phyloP scores from a whole-genome alignment of 35 echinoderm and acorn worm genomes.

The Patiria miniata region DNA sequence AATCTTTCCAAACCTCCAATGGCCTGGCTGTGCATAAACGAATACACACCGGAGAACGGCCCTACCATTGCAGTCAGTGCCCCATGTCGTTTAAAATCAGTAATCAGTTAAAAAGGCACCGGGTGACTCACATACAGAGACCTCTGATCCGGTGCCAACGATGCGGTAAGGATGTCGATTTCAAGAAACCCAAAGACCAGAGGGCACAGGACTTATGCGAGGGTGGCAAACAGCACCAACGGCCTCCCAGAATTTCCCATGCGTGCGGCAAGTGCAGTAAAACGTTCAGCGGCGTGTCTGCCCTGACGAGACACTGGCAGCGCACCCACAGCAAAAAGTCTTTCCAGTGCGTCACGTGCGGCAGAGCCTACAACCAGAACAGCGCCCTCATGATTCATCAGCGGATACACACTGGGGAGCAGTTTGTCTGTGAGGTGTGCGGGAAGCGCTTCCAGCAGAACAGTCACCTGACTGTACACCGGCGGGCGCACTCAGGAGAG shows the following conservation, averaged over 20 bases:
- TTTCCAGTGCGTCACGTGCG: not conserved
- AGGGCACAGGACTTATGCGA: not conserved
- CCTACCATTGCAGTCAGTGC: constrained; percentile 13
- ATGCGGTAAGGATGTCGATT: not conserved
- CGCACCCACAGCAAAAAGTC: not conserved
- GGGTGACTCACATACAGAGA: not conserved
- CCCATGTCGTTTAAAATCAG: not conserved
- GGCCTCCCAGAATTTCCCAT: not conserved
- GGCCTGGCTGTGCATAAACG: constrained; percentile 16
- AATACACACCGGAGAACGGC: constrained; percentile 26
- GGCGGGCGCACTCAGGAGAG: constrained; percentile 14
- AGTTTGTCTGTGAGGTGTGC: not conserved
- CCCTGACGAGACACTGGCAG: not conserved
- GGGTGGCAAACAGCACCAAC: not conserved
- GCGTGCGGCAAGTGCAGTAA: not conserved
- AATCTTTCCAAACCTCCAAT: not conserved
- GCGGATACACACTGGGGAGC: not conserved
- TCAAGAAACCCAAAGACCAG: not conserved
- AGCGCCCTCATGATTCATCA: not conserved
- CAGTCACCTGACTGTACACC: constrained; percentile 28
- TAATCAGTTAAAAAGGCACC: not conserved
- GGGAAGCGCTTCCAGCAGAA: constrained; percentile 29
- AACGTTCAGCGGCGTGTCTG: not conserved
- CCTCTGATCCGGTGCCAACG: not conserved
- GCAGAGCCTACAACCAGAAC: not conserved